Evolutionary conservation across 2,113 vertebrate genomes (phyloP), one percentile per base, ranked within the genome.

Genomic region (Apus apus): DNA sequence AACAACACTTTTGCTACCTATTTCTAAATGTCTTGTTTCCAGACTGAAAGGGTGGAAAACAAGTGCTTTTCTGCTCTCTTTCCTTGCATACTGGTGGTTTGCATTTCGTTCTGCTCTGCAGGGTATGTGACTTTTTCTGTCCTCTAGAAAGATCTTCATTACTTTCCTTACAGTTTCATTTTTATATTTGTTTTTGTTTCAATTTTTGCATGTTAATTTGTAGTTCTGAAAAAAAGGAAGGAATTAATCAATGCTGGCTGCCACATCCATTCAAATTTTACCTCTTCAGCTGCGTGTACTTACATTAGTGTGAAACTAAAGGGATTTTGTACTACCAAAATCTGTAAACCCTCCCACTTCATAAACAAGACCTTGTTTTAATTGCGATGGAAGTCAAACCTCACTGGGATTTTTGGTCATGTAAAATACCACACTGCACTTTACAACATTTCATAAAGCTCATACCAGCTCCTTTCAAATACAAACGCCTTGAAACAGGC

Each of bases 141-240:
- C 8, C 40, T 79, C 43, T 67, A 75, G 15, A 36, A 85, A 53
- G 68, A 61, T 27, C 61, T 45, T 11, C 5, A 2, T 61, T 86
- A 53, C 32, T 88, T 90, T 88, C 17, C 57, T 90, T 90, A 30
- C 23, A 32, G 32, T 90, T 96, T 90, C 61, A 29, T 67, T 48
- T 92, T 93, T 81, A 48, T 60, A 71, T 57, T 73, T 1, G 2
- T 68, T 93, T 94, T 95, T 85, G 53, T 96, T 96, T 96, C 83
- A 80, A 26, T 95, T 92, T 92, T 81, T 92, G 13, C 61, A 65
- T 5, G 0, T 27, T 36, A 61, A 29, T 78, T 79, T 84, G 3
- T 87, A 81, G 40, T 50, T 90, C 54, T 90, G 83, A 75, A 78
- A 74, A 75, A 78, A 74, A 93, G 76, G 76, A 93, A 80, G 68